Conservation (phyloP, 2,888 invertebrate genomes). For the Lasioglossum zephyrum region DNA sequence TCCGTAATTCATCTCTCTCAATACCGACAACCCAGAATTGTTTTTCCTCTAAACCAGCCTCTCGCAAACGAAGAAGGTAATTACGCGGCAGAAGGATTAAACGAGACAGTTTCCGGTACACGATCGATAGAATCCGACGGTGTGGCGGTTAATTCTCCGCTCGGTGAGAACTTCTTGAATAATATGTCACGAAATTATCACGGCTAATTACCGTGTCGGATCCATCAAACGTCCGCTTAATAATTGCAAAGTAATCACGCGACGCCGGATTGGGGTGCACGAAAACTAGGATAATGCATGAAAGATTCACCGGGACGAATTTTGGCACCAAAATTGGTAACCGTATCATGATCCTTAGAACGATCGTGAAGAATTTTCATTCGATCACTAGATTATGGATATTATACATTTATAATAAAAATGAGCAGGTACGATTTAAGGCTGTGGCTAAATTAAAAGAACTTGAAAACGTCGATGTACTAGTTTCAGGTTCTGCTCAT, state of each 20-base stretch:
- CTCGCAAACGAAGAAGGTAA: not conserved
- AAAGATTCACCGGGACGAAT: constrained; percentile 31
- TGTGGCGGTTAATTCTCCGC: not conserved
- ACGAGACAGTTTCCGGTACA: not conserved
- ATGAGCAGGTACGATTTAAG: too few relatives aligned
- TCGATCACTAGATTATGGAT: too few relatives aligned
- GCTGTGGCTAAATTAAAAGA: too few relatives aligned
- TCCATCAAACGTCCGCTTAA: constrained; percentile 4
- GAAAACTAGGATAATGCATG: not conserved
- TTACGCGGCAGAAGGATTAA: not conserved
- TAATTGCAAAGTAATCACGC: constrained; percentile 31
- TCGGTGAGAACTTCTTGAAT: not conserved
- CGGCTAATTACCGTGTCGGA: constrained; percentile 24
- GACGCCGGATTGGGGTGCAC: not conserved
- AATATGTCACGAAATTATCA: constrained; percentile 20
- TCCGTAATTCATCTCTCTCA: not conserved
- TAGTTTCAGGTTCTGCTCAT: too few relatives aligned
- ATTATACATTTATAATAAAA: too few relatives aligned
- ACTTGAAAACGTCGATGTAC: too few relatives aligned
- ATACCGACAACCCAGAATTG: not conserved
- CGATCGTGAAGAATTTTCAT: too few relatives aligned
- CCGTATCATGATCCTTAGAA: not conserved
- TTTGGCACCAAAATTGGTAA: not conserved
- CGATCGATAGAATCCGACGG: not conserved
- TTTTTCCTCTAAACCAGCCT: not conserved